Evolutionary conservation across 2,888 invertebrate genomes (phyloP).

Genomic region (Orthosia cruda): DNA sequence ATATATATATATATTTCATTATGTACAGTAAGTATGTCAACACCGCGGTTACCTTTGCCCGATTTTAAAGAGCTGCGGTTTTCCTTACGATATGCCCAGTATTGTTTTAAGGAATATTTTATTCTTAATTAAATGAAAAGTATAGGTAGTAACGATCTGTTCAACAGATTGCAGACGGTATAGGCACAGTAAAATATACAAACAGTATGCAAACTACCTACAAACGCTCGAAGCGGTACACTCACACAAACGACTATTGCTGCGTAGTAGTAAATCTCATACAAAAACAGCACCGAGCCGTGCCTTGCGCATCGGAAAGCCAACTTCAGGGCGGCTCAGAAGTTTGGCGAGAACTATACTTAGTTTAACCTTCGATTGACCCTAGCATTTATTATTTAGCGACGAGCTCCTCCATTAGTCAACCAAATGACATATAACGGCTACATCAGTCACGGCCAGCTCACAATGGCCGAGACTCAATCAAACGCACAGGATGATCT

Average conservation of each 20-base stretch:
- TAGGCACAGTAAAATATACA: too few relatives aligned
- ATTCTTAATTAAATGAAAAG: too few relatives aligned
- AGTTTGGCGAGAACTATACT: too few relatives aligned
- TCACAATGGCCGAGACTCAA: constrained; percentile 61
- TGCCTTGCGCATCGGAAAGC: too few relatives aligned
- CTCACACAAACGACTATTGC: too few relatives aligned
- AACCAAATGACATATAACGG: constrained; percentile 3
- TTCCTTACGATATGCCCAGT: not conserved
- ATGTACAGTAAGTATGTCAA: not conserved
- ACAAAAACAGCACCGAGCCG: too few relatives aligned
- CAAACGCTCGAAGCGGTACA: too few relatives aligned
- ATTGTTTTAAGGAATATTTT: not conserved
- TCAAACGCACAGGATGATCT: constrained; percentile 81
- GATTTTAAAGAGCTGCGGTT: not conserved
- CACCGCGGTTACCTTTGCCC: not conserved
- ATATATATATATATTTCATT: too few relatives aligned
- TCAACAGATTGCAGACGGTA: too few relatives aligned
- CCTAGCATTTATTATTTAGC: not conserved
- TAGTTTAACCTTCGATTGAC: not conserved
- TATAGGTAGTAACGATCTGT: not conserved
- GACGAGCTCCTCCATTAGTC: not conserved
- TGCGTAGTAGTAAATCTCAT: too few relatives aligned
- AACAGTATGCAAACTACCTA: too few relatives aligned
- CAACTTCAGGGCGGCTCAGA: too few relatives aligned
- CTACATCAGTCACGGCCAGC: constrained; percentile 60